phyloP scores from a whole-genome alignment of 2,888 invertebrate species.

The Torymus tubicola region DNA sequence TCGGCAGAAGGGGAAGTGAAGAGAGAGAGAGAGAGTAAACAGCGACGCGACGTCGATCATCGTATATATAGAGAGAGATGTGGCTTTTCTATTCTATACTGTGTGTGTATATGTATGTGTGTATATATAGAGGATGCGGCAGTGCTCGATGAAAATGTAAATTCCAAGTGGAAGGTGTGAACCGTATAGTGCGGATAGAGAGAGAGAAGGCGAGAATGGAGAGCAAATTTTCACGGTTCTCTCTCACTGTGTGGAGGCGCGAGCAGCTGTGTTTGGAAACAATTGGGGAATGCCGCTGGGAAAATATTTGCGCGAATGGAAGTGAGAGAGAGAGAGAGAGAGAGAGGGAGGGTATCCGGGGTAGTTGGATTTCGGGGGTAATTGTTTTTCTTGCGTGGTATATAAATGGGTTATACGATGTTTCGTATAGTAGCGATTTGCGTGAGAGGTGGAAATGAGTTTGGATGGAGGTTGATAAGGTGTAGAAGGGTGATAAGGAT shows the following conservation, averaged over 20 bases:
- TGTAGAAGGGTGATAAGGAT: too few species aligned
- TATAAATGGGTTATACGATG: background rate
- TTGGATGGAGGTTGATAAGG: too few species aligned
- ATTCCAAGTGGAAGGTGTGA: background rate
- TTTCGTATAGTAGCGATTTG: too few species aligned
- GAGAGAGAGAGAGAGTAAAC: constrained; percentile 13
- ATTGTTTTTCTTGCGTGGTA: background rate
- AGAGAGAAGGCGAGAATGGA: too few species aligned
- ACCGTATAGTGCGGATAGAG: too few species aligned
- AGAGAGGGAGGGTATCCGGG: background rate
- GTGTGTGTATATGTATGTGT: background rate
- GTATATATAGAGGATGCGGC: background rate
- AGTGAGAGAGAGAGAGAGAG: background rate
- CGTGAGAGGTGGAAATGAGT: too few species aligned
- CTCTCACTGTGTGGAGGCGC: background rate
- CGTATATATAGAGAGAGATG: background rate
- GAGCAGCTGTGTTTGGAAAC: too few species aligned
- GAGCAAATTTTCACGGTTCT: background rate
- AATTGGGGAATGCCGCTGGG: too few species aligned
- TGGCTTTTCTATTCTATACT: background rate
- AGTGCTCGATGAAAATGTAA: constrained; percentile 19
- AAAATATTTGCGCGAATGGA: too few species aligned
- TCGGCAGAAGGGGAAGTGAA: background rate
- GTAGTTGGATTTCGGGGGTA: background rate
- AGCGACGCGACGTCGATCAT: constrained; percentile 36